A percentile compares a stretch with the other conserved stretches of the same genome.
phyloP scores from a whole-genome alignment of 2,797 vertebrate species.

The Craterocephalus amniculus region DNA sequence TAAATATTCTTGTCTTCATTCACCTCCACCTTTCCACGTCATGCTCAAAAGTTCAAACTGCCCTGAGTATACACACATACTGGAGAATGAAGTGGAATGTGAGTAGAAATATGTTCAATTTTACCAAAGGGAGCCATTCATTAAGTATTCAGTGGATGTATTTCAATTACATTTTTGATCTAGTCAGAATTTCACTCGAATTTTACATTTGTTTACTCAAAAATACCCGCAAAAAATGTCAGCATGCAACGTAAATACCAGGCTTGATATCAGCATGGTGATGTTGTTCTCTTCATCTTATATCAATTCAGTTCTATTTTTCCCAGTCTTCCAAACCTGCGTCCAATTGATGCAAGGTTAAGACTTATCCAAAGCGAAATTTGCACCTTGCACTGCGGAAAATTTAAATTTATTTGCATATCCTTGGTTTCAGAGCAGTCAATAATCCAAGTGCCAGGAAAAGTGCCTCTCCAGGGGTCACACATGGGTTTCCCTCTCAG shows the following conservation, averaged over 20 bases:
- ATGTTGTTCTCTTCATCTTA: not conserved
- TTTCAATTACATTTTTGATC: not conserved
- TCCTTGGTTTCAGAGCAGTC: constrained; percentile 41
- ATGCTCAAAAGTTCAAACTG: too few species aligned
- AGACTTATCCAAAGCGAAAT: constrained; percentile 23
- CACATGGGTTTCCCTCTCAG: constrained; percentile 32
- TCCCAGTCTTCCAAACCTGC: not conserved
- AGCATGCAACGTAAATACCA: not conserved
- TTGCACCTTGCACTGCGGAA: constrained; percentile 36
- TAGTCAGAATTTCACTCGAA: not conserved
- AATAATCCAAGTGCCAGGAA: constrained; percentile 49
- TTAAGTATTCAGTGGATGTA: not conserved
- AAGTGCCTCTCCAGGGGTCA: constrained; percentile 58
- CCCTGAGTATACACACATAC: not conserved
- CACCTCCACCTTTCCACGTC: too few species aligned
- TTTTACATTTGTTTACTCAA: not conserved
- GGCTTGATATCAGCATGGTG: not conserved
- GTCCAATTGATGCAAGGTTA: constrained; percentile 23
- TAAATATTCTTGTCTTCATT: not conserved
- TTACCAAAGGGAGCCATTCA: not conserved
- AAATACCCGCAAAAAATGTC: not conserved
- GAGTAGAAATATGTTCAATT: not conserved
- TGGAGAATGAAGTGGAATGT: not conserved
- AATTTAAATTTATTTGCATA: constrained; percentile 52
- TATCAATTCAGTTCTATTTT: not conserved